phyloP scores from a whole-genome alignment of 64 coral and sea anemone genomes.

The Platygyra sinensis region DNA sequence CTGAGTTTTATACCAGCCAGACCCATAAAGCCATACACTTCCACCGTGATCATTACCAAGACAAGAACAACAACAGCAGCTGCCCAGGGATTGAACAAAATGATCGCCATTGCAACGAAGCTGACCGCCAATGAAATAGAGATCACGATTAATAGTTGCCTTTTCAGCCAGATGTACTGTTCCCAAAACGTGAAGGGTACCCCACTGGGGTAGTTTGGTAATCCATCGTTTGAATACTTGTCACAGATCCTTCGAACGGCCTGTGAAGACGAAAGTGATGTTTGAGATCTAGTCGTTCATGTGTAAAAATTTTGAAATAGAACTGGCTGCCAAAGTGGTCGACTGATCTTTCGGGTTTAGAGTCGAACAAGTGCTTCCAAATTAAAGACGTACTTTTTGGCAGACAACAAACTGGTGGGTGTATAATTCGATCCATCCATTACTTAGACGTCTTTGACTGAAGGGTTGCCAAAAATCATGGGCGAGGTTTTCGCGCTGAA shows the following conservation, averaged over 20 bases:
- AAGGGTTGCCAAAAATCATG: too few species aligned
- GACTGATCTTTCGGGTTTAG: too few species aligned
- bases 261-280: slow-evolving; percentile 9
- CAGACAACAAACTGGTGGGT: too few species aligned
- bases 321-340: too few species aligned
- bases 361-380: too few species aligned
- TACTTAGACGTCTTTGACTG: too few species aligned
- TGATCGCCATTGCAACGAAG: slow-evolving; percentile 61
- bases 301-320: too few species aligned
- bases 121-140: slow-evolving; percentile 66
- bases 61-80: slow-evolving; percentile 65
- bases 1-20: slow-evolving; percentile 91
- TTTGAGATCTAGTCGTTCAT: too few species aligned
- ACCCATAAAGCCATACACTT: slow-evolving; percentile 97
- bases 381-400: too few species aligned
- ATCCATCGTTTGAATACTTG: slow-evolving; percentile 51
- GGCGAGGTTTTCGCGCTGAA: too few species aligned
- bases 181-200: slow-evolving; percentile 97
- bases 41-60: slow-evolving; percentile 76
- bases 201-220: slow-evolving; percentile 89
- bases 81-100: slow-evolving; percentile 84
- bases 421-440: too few species aligned
- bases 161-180: slow-evolving; percentile 87
- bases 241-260: slow-evolving; percentile 89
- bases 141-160: slow-evolving; percentile 75